Evolutionary conservation across 2,888 invertebrate species (phyloP), one percentile per base, ranked within the genome.

Genomic region (Ecdyonurus torrentis): DNA sequence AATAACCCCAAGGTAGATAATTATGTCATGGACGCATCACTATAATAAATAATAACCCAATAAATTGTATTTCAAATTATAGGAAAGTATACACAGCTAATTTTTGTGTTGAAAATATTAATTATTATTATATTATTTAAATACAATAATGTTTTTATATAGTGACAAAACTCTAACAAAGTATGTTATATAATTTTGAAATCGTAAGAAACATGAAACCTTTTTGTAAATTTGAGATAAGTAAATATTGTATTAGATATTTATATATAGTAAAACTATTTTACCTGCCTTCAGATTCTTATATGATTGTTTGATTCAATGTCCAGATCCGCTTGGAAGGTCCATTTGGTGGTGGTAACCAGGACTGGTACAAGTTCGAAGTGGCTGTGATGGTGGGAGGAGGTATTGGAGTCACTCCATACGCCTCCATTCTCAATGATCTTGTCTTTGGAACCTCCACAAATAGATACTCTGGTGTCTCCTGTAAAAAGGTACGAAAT

Each of bases 311-410:
- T 59, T 52, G n/a, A n/a, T 62, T 22, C 23, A 1, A 7, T 70
- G 20, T 65, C 2, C 65, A 77, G 75, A 73, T 78, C 66, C 83
- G 94, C 63, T 84, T 97, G 65, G 94, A 95, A 74, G 96, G 96
- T 5, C 97, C 97, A 0, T 97, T 94, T 69, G 96, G 96, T 2
- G 96, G 96, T 18, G 97, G 96, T 15, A 97, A 97, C 77, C 96
- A 97, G 73, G 95, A 95, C 75, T 95, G 95, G 95, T 95, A 95
- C 77, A 96, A 96, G 74, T 96, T 96, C 72, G 94, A 95, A 74
- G 94, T 96, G 10, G 96, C 96, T 0, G 93, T 96, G 15, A 94
- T 96, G 94, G 94, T 96, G 2, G 96, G 96, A 1, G 96, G 95
- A 23, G 96, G 96, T 7, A 97, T 97, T 67, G 96, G 96, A 0